Conservation (phyloP, 2,113 vertebrate genomes). For the Ciconia maguari region DNA sequence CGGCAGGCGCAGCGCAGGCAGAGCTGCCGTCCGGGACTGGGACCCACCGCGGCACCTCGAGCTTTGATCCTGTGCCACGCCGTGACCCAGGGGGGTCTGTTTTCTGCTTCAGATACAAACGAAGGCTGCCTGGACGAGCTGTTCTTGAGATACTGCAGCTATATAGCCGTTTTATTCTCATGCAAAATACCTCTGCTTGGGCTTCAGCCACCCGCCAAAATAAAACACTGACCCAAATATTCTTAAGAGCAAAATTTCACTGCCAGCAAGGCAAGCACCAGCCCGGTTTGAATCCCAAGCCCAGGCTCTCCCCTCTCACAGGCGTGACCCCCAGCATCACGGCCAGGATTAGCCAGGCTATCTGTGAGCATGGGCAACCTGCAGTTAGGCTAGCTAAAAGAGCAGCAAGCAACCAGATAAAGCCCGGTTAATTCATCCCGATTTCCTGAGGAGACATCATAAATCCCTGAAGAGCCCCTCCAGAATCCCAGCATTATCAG, state of each 20-base stretch:
- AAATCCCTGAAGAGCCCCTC: neutral
- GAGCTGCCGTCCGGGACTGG: fast-evolving
- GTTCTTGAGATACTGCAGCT: neutral
- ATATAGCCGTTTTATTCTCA: fast-evolving
- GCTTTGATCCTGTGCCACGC: neutral
- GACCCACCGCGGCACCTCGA: neutral
- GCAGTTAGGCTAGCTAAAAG: neutral
- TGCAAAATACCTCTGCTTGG: neutral
- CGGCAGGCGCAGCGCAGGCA: neutral
- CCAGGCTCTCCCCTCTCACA: neutral
- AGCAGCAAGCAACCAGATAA: neutral
- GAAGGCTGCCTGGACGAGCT: neutral
- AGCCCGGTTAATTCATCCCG: neutral
- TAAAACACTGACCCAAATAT: neutral
- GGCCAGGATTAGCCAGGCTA: neutral
- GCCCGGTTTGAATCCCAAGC: neutral
- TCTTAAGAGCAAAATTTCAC: neutral
- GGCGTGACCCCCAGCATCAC: neutral
- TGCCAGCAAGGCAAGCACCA: neutral
- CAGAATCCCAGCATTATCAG: neutral
- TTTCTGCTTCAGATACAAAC: neutral
- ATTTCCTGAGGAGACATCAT: neutral
- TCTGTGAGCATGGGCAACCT: fast-evolving
- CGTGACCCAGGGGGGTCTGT: fast-evolving
- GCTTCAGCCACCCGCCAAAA: neutral